Evolutionary conservation across 2,113 vertebrate species (phyloP).

Genomic region (Bubalus kerabau): DNA sequence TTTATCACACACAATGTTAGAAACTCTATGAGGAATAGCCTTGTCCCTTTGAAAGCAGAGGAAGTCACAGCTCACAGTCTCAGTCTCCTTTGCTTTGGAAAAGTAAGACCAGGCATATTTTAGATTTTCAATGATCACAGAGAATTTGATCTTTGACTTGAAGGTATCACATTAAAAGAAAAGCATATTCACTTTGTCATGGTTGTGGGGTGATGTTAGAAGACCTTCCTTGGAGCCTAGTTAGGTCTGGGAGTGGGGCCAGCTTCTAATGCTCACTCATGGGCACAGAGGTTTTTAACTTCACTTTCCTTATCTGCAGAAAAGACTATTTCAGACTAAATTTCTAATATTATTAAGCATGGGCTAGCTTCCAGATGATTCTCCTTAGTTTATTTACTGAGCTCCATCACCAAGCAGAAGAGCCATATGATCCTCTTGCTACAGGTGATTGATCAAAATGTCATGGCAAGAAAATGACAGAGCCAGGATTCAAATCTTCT

Average conservation of each 20-base stretch:
- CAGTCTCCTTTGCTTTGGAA: not conserved
- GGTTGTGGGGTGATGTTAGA: not conserved
- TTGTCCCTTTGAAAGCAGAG: not conserved
- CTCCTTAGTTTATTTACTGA: not conserved
- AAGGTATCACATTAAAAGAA: not conserved
- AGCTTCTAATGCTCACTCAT: not conserved
- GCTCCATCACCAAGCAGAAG: not conserved
- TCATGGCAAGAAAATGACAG: not conserved
- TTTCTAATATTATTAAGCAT: not conserved
- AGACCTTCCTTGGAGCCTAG: not conserved
- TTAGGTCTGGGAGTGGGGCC: not conserved
- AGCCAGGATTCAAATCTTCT: not conserved
- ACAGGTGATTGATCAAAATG: not conserved
- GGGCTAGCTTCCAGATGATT: not conserved
- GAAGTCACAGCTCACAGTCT: not conserved
- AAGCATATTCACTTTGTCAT: not conserved
- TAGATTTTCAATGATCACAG: not conserved
- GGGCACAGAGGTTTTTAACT: not conserved
- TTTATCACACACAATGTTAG: conserved; percentile 38
- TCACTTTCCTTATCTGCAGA: not conserved
- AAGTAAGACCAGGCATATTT: not conserved
- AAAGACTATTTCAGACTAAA: not conserved
- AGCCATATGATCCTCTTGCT: not conserved
- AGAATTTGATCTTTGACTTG: conserved; percentile 10
- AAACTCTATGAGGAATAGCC: not conserved